These are phyloP conservation scores for Melinaea marsaeus DNA, from an alignment of 2,888 invertebrate species.

Conservation along the genomic window DNA sequence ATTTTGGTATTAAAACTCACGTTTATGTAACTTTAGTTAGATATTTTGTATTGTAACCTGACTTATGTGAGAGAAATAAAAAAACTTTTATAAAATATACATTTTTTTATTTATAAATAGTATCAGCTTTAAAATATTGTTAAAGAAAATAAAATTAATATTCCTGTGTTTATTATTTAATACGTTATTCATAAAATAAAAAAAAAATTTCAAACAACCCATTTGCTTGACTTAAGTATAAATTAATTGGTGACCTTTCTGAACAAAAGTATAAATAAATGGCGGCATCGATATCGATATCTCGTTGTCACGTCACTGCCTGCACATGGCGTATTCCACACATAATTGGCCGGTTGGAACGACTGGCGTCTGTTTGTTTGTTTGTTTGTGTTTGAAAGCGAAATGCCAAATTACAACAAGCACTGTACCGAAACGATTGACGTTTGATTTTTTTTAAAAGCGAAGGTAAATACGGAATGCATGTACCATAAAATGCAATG, in stretches of 20 bases:
- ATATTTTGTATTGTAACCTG: neutral
- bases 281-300: constrained; percentile 31
- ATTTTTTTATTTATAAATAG: too few relatives aligned
- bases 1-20: constrained; percentile 8
- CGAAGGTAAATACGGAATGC: too few relatives aligned
- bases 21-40: constrained; percentile 3
- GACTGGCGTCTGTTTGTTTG: constrained; percentile 24
- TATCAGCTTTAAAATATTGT: too few relatives aligned
- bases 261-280: neutral
- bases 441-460: constrained; percentile 19
- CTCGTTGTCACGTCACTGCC: constrained; percentile 36
- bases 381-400: constrained; percentile 30
- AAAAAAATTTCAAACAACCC: too few relatives aligned
- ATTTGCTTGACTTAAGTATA: neutral
- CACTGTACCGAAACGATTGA: constrained; percentile 24
- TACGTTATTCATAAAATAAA: too few relatives aligned
- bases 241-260: too few relatives aligned
- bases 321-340: constrained; percentile 63
- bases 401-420: constrained; percentile 29
- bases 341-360: constrained; percentile 57
- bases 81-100: too few relatives aligned
- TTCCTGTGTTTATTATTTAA: too few relatives aligned
- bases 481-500: too few relatives aligned
- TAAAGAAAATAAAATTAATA: too few relatives aligned
- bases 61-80: too few relatives aligned